phyloP scores from a whole-genome alignment of 2,888 invertebrate genomes.

The Lycaena phlaeas region DNA sequence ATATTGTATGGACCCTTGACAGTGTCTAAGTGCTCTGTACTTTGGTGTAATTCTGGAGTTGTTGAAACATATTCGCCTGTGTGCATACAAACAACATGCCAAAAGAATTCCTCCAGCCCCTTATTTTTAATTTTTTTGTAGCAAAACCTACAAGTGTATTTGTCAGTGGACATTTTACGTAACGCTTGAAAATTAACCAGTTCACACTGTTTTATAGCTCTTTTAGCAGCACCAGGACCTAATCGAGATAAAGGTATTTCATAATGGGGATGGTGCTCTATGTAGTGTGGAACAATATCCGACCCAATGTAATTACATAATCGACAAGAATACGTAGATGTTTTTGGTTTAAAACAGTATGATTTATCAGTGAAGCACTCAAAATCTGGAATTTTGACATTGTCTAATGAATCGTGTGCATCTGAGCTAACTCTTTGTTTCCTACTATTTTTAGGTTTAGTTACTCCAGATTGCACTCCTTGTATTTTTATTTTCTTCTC shows the following conservation, averaged over 20 bases:
- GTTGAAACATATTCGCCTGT: slow-evolving; percentile 88
- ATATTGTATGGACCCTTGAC: slow-evolving; percentile 41
- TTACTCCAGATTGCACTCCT: slow-evolving; percentile 50
- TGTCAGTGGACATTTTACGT: slow-evolving; percentile 41
- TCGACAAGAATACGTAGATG: slow-evolving; percentile 66
- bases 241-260: slow-evolving; percentile 78
- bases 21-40: slow-evolving; percentile 70
- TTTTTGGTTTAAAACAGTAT: slow-evolving; percentile 52
- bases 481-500: slow-evolving; percentile 41
- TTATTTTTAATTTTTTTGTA: slow-evolving; percentile 42
- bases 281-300: slow-evolving; percentile 78
- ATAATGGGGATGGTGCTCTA: slow-evolving; percentile 72
- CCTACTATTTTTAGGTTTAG: slow-evolving; percentile 46
- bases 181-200: slow-evolving; percentile 44
- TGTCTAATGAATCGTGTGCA: slow-evolving; percentile 18
- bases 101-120: slow-evolving; percentile 72
- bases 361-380: slow-evolving; percentile 51
- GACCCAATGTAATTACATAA: slow-evolving; percentile 73
- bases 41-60: no score
- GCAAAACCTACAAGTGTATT: slow-evolving; percentile 57
- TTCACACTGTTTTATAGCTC: slow-evolving; percentile 70
- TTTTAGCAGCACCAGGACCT: slow-evolving; percentile 57
- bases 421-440: slow-evolving; percentile 33
- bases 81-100: slow-evolving; percentile 80
- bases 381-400: slow-evolving; percentile 28